Conservation (phyloP, 2,113 vertebrate genomes). For the Gopherus evgoodei region DNA sequence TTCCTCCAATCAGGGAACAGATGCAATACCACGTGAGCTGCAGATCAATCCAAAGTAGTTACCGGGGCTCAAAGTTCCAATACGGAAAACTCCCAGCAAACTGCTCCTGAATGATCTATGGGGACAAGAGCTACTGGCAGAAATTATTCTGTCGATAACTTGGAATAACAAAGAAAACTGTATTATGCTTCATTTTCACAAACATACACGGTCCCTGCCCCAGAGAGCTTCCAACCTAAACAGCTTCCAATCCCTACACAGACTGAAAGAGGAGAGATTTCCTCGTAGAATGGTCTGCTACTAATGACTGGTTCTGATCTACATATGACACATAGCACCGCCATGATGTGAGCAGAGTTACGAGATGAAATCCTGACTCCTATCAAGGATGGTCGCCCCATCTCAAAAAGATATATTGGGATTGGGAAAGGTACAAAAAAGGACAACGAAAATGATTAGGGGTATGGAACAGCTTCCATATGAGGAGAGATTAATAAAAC, state of each 20-base stretch:
- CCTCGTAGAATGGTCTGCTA: accelerated
- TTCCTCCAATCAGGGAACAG: accelerated
- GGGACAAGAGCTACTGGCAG: neutral
- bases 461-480: no score
- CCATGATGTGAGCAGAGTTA: neutral
- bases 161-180: neutral
- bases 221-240: neutral
- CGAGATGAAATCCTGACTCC: no score
- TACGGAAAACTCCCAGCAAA: neutral
- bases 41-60: neutral
- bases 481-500: no score
- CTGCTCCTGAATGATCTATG: neutral
- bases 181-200: accelerated
- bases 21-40: neutral
- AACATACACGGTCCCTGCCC: neutral
- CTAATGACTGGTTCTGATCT: accelerated
- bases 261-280: neutral
- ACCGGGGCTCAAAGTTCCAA: neutral
- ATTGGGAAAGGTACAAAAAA: no score
- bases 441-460: no score
- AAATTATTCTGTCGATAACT: constrained; percentile 1
- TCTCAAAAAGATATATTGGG: no score
- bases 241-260: neutral
- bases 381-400: no score
- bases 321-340: neutral